Conservation (phyloP, 2,797 vertebrate species). For the Lacerta bilineata region DNA sequence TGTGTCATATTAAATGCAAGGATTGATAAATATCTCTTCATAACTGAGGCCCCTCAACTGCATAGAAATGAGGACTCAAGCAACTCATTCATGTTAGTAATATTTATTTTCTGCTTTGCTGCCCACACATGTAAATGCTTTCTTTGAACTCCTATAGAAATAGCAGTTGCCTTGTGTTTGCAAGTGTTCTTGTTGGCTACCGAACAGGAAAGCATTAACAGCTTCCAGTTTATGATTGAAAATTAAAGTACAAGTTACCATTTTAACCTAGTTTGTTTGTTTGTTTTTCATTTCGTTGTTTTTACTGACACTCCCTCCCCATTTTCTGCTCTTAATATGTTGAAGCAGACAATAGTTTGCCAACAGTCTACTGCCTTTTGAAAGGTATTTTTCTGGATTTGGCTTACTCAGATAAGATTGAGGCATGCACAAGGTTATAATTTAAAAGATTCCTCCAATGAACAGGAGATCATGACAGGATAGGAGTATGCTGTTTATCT, state of each 20-base stretch:
- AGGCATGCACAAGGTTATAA: neutral
- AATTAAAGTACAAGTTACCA: slow-evolving; percentile 63
- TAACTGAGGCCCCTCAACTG: slow-evolving; percentile 70
- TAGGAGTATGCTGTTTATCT: slow-evolving; percentile 3
- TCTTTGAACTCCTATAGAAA: slow-evolving; percentile 54
- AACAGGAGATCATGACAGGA: neutral
- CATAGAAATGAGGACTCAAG: slow-evolving; percentile 67
- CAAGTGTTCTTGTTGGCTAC: slow-evolving; percentile 42
- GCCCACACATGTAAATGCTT: slow-evolving; percentile 59
- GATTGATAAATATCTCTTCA: slow-evolving; percentile 73
- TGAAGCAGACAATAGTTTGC: neutral
- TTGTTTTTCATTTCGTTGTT: neutral
- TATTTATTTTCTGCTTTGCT: slow-evolving; percentile 69
- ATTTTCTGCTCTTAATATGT: slow-evolving; percentile 40
- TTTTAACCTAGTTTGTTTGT: slow-evolving; percentile 21
- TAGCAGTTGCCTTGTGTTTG: slow-evolving; percentile 39
- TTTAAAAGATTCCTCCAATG: neutral
- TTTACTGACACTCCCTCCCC: slow-evolving; percentile 24
- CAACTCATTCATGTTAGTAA: slow-evolving; percentile 63
- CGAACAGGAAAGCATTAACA: slow-evolving; percentile 53
- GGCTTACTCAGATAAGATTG: neutral
- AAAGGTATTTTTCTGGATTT: neutral
- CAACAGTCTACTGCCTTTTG: neutral
- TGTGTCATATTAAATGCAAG: slow-evolving; percentile 71
- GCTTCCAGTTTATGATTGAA: slow-evolving; percentile 54